Evolutionary conservation across 2,797 vertebrate genomes (phyloP).

Genomic region (Rousettus madagascariensis): DNA sequence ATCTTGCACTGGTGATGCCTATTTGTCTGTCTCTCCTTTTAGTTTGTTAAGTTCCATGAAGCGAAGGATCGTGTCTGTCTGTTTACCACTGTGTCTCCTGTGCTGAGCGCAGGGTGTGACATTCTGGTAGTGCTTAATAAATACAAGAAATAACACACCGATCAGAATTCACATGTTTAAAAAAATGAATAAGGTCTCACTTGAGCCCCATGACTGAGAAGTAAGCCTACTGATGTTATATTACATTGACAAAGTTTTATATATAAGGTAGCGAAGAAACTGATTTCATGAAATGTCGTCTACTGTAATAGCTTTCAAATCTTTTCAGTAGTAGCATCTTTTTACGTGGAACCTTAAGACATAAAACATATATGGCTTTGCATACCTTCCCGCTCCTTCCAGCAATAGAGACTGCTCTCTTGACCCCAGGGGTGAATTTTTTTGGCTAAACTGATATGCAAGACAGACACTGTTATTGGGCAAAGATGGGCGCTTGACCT

Average conservation of each 20-base stretch:
- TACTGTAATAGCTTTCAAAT: not conserved
- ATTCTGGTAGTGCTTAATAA: not conserved
- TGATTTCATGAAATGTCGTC: not conserved
- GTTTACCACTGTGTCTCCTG: not conserved
- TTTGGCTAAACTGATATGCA: not conserved
- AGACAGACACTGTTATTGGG: not conserved
- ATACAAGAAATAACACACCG: slow-evolving; percentile 17
- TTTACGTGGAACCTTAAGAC: not conserved
- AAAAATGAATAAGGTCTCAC: not conserved
- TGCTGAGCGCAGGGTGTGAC: not conserved
- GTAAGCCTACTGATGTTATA: not conserved
- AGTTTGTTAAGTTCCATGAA: not conserved
- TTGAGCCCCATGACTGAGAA: not conserved
- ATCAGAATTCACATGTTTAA: slow-evolving; percentile 33
- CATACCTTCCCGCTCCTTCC: not conserved
- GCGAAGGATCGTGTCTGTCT: not conserved
- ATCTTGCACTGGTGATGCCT: not conserved
- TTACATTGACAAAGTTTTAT: not conserved
- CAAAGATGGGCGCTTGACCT: not conserved
- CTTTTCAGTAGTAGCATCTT: not conserved
- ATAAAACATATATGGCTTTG: not conserved
- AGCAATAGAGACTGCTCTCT: not conserved
- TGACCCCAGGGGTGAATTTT: not conserved
- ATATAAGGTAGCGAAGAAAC: not conserved
- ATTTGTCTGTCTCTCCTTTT: not conserved